phyloP scores from a whole-genome alignment of 2,797 vertebrate genomes.

The Coluber constrictor region DNA sequence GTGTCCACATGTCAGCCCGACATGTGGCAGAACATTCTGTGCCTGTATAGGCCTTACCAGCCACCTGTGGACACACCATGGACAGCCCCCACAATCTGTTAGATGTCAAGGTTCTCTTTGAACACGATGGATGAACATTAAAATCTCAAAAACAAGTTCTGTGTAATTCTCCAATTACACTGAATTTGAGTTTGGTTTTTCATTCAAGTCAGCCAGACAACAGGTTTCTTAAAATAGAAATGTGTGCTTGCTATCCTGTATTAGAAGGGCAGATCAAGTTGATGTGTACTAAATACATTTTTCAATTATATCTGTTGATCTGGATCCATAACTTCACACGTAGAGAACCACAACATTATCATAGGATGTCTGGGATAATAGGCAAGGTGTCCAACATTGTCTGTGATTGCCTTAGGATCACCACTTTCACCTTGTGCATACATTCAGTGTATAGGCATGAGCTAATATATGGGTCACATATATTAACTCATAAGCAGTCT shows the following conservation, averaged over 20 bases:
- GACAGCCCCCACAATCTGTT: too few species aligned
- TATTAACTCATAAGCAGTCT: background rate
- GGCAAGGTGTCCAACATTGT: background rate
- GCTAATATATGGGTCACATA: background rate
- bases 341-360: background rate
- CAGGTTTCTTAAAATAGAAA: background rate
- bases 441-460: background rate
- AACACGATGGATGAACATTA: too few species aligned
- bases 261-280: background rate
- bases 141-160: background rate
- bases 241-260: background rate
- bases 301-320: background rate
- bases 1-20: fast-evolving
- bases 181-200: background rate
- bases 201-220: background rate
- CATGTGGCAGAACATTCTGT: too few species aligned
- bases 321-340: background rate
- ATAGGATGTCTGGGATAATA: background rate
- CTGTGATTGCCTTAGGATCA: background rate
- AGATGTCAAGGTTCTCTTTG: too few species aligned
- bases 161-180: background rate
- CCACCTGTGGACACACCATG: too few species aligned
- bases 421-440: background rate
- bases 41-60: too few species aligned
- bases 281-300: background rate